Conservation (phyloP, 2,113 vertebrate species). For the Oreochromis tanganicae region DNA sequence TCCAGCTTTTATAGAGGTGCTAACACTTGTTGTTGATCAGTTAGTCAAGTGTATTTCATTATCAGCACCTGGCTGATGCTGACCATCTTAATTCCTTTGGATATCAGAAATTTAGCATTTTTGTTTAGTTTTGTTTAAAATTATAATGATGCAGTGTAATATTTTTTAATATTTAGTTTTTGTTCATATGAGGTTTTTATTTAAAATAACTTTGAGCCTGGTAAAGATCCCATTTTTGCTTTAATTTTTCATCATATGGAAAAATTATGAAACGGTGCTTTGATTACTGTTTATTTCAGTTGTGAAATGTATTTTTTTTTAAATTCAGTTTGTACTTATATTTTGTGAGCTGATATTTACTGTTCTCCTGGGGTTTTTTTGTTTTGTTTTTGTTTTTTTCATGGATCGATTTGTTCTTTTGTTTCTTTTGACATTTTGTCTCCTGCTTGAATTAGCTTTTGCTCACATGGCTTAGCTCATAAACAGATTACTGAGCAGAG, state of each 20-base stretch:
- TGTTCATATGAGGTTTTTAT: neutral
- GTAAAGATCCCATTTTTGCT: neutral
- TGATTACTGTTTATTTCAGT: neutral
- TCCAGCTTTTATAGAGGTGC: neutral
- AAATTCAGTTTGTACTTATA: neutral
- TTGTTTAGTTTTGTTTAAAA: neutral
- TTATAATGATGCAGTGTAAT: neutral
- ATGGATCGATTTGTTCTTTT: neutral
- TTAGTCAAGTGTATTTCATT: neutral
- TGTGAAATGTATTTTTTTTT: neutral
- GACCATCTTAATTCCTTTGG: neutral
- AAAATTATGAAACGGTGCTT: neutral
- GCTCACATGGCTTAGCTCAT: constrained; percentile 13
- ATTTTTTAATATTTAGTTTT: neutral
- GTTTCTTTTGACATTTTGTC: neutral
- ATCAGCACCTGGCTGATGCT: neutral
- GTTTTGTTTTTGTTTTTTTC: fast-evolving
- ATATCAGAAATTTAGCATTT: neutral
- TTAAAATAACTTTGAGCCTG: neutral
- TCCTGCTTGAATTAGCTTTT: neutral
- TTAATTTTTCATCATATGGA: neutral
- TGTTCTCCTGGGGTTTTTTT: neutral
- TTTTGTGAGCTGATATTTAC: neutral
- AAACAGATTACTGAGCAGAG: constrained; percentile 37
- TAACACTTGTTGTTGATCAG: neutral